Evolutionary conservation across 1,140 invertebrate genomes (phyloP).

Genomic region (Eupeodes corollae): DNA sequence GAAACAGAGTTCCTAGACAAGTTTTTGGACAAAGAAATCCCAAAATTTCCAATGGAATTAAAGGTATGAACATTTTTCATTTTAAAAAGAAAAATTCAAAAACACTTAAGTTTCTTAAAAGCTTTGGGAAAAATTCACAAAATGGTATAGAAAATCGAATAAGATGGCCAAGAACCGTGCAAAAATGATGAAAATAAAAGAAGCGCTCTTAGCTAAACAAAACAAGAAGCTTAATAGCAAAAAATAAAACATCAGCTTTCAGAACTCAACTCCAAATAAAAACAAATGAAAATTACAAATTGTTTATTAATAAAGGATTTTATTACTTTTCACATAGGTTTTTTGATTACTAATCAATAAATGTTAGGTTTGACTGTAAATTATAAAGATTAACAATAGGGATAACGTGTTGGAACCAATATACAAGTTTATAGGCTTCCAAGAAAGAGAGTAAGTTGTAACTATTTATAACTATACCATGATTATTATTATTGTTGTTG

Average conservation of each 20-base stretch:
- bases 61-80: conserved; percentile 3
- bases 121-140: conserved; percentile 6
- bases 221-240: neutral
- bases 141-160: conserved; percentile 8
- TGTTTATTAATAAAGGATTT: no score
- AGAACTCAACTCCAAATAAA: no score
- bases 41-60: conserved; percentile 22
- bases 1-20: conserved; percentile 24
- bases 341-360: no score
- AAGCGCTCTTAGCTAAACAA: conserved; percentile 2
- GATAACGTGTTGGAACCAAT: no score
- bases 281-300: no score
- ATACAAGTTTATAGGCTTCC: no score
- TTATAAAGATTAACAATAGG: no score
- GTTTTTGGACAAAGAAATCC: conserved; percentile 15
- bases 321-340: no score
- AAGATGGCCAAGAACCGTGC: neutral
- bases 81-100: neutral
- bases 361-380: no score
- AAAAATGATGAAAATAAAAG: neutral
- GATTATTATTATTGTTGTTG: no score
- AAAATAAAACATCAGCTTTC: conserved; percentile 3
- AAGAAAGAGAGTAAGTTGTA: no score
- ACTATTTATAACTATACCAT: no score
- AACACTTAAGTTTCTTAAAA: neutral